Conservation (phyloP, 2,888 invertebrate genomes). For the Temnothorax ravouxi region DNA sequence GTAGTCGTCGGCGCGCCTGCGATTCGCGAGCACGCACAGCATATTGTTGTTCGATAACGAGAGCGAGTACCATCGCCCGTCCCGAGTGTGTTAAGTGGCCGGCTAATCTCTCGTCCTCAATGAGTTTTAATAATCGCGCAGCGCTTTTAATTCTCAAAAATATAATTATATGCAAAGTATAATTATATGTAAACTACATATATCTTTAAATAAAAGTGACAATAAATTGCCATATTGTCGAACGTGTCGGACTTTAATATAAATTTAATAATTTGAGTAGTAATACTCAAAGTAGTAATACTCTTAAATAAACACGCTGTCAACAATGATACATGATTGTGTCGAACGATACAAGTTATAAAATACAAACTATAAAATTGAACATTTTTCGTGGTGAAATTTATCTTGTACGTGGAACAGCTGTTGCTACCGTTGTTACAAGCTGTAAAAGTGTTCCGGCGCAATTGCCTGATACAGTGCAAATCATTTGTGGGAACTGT, state of each 20-base stretch:
- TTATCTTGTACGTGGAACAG: not conserved
- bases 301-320: not conserved
- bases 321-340: not conserved
- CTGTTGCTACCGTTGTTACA: not conserved
- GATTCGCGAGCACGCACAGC: constrained; percentile 66
- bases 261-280: not conserved
- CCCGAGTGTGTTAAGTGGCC: constrained; percentile 1
- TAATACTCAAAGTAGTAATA: not conserved
- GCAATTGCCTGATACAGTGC: not conserved
- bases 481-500: not conserved
- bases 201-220: not conserved
- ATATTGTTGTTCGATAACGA: constrained; percentile 4
- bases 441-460: not conserved
- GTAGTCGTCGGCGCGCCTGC: constrained; percentile 71
- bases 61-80: not conserved
- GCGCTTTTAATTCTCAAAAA: not conserved
- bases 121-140: not conserved
- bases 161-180: not conserved
- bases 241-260: not conserved
- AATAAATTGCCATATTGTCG: not conserved
- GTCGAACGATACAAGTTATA: not conserved
- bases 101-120: not conserved
- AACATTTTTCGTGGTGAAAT: not conserved
- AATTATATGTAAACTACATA: not conserved
- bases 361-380: not conserved